A percentile compares a stretch with the other conserved stretches of the same genome.
Evolutionary conservation across 2,797 vertebrate species (phyloP).

Genomic region (Adelosebastes latens): DNA sequence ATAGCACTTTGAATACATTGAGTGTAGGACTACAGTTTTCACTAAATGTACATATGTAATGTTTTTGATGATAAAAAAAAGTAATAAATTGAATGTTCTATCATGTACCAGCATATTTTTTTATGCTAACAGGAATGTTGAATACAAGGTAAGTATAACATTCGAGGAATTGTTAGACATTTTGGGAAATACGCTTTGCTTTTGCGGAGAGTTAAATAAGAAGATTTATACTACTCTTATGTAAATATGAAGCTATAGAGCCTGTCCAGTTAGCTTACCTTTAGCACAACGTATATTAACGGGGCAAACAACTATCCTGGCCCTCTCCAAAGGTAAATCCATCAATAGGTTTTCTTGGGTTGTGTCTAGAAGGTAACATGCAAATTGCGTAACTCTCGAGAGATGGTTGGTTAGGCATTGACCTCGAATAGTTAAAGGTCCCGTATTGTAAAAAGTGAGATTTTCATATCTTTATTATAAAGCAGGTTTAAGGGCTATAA

Average conservation of each 20-base stretch:
- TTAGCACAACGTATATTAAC: background rate
- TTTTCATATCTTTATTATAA: too few species aligned
- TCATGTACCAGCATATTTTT: background rate
- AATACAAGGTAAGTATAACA: background rate
- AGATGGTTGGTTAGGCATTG: too few species aligned
- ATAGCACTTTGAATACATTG: slow-evolving; percentile 77
- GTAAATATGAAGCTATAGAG: background rate
- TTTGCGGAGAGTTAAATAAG: background rate
- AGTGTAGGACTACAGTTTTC: slow-evolving; percentile 77
- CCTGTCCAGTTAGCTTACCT: background rate
- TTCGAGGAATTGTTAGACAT: background rate
- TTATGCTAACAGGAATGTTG: background rate
- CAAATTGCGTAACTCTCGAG: too few species aligned
- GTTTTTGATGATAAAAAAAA: slow-evolving; percentile 76
- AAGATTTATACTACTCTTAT: background rate
- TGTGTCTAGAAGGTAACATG: too few species aligned
- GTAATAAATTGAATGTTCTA: slow-evolving; percentile 82
- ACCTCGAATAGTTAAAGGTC: too few species aligned
- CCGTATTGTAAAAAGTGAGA: too few species aligned
- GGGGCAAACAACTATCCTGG: background rate
- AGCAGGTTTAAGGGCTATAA: too few species aligned
- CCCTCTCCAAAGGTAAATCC: background rate
- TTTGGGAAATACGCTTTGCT: background rate
- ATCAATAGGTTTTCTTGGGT: background rate
- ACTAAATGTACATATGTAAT: slow-evolving; percentile 82